Evolutionary conservation across 2,797 vertebrate species (phyloP), one percentile per base, ranked within the genome.

Genomic region (Falco biarmicus): DNA sequence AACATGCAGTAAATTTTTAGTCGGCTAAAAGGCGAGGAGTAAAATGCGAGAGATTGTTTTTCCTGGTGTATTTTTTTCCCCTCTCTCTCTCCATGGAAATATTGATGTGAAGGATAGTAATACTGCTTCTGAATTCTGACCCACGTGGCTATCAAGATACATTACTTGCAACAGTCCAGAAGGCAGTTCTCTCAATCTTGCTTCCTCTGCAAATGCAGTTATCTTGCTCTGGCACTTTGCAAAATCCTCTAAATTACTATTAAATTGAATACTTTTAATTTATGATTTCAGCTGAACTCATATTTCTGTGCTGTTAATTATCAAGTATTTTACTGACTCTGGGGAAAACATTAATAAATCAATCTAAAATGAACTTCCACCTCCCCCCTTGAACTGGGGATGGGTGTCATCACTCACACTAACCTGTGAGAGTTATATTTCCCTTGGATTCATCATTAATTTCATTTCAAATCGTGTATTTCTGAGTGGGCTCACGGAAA

Each of bases 241-340:
- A 87, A 96, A 96, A 84, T 85, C 48, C 53, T 87, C 82, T 91
- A 93, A 96, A 97, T 97, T 93, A 61, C 82, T 95, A 68, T 69
- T 93, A 96, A 94, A 96, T 96, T 93, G 96, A 95, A 92, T 82
- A 71, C 76, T 88, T 88, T n/a, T 90, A 96, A 97, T 96, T 93
- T 95, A 96, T 91, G 87, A 86, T 81, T 97, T 91, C 64, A 93
- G 83, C 70, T 76, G 82, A 95, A 93, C 54, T 91, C 59, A 24
- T 84, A 96, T 90, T 95, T 95, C 85, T 91, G 47, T 88, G 73
- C 32, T 84, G 86, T 90, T 95, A 94, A 94, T 92, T 91, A 93
- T 63, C 80, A 97, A 82, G 75, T 71, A 74, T 66, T 86, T 94
- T 95, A 90, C 64, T 91, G 84, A 86, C 14, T 75, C 61, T 37